Base-by-base conservation (phyloP, 2,113 vertebrate genomes). In the Pionites leucogaster region DNA sequence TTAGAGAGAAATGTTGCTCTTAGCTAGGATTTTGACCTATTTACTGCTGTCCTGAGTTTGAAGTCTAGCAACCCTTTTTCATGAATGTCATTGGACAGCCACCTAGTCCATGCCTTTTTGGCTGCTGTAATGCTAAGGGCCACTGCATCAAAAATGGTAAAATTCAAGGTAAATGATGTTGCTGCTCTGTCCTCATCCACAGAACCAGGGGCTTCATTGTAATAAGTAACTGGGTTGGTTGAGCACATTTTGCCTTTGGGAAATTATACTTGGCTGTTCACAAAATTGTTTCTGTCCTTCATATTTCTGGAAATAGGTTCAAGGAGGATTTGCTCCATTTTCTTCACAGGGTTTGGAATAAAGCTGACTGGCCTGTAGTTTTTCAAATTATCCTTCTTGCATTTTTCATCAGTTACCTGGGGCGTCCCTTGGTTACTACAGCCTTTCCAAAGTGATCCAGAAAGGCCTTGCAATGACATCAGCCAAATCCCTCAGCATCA, bases 281-380 rank as follows among this genome's bases (percentile, higher is more conserved):
- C 42, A 42, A 76, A 95, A 52, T 8, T 90, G 25, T 42, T 88
- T 47, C 70, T 90, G 86, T 62, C 76, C 67, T 92, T 88, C 9
- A 1, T 31, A 44, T 83, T 88, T 33, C 12, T 91, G 13, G 63
- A 90, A 96, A 88, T 60, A 76, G 28, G 55, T 42, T 86, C 63
- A 83, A 83, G 82, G 88, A 80, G 39, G 35, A 77, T 72, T 81
- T 95, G 57, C 35, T 96, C 63, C 9, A 15, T 80, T 92, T 90
- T 88, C 75, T 77, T 92, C 13, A 13, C 12, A 35, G n/a, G 11
- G 6, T 55, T 76, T 76, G 24, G 52, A 90, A 35, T 72, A 83
- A 87, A 55, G 13, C 23, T 74, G 28, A 25, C 53, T 16, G 31
- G 5, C 42, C 49, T 84, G 13, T 37, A 19, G 31, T 53, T 85